Evolutionary conservation across 1,140 invertebrate genomes (phyloP), one percentile per base, ranked within the genome.

Genomic region (Zaprionus inermis): DNA sequence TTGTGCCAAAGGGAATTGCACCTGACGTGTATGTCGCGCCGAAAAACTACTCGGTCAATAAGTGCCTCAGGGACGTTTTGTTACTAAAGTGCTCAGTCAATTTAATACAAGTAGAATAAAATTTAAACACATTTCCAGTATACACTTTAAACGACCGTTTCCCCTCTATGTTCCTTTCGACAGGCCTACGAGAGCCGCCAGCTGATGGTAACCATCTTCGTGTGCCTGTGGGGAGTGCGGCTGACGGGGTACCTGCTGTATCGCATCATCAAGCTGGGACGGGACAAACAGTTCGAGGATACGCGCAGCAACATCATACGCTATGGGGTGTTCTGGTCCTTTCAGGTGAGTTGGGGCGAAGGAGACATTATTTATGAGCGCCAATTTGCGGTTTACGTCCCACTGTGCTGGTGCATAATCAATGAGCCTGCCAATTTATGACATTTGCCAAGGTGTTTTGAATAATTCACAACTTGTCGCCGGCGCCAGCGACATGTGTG

Each of bases 251-350:
- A 98, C 91, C 93, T 98, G 1, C 93, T 98, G 3, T 98, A 97
- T 92, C 94, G 97, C 72, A 97, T 98, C 69, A 94, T 98, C 30
- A 97, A 97, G 93, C 96, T 98, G 76, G 97, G 97, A 14, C 94
- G 97, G 81, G 97, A 98, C 91, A 97, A 97, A 77, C 94, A 97
- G 79, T 98, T 98, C 91, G 97, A 98, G 86, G 97, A 98, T 92
- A 96, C 96, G 69, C 94, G 96, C 68, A 96, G 96, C 72, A 98
- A 97, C 85, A 95, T 96, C 5, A 95, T 98, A 30, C 94, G 96
- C 76, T 98, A 97, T 92, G 97, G 96, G 22, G 95, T 97, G 0
- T 98, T 98, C 92, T 98, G 97, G 95, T 97, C 96, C 0, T 98
- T 98, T 92, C 97, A 97, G 94, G 96, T 97, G 93, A 90, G 81